A percentile compares a stretch with the other conserved stretches of the same genome.
These are phyloP conservation scores for Microcaecilia unicolor DNA, from an alignment of 2,797 vertebrate species.

Conservation along the genomic window DNA sequence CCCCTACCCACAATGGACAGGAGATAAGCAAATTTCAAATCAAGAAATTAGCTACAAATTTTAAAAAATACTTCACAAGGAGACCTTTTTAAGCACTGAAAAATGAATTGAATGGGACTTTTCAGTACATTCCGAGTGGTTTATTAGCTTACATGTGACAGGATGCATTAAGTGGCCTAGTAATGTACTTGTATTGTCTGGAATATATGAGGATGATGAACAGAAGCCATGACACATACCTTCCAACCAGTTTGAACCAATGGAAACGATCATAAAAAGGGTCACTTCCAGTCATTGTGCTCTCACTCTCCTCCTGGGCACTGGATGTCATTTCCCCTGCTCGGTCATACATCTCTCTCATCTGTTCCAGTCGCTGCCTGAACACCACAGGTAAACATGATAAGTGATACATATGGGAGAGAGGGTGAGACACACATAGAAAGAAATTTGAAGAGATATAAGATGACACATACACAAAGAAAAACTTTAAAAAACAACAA, in stretches of 20 bases:
- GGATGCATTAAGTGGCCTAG: neutral
- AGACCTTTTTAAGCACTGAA: no score
- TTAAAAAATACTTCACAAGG: no score
- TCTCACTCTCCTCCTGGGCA: conserved; percentile 72
- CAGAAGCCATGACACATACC: conserved; percentile 57
- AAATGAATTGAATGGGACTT: no score
- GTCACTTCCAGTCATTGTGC: conserved; percentile 79
- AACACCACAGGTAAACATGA: neutral
- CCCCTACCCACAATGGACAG: no score
- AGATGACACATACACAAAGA: no score
- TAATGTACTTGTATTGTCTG: neutral
- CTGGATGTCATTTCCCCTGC: conserved; percentile 86
- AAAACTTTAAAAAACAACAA: no score
- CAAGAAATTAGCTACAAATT: no score
- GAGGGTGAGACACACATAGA: no score
- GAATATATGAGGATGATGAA: rapidly evolving
- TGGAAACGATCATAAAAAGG: conserved; percentile 97
- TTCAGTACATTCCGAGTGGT: rapidly evolving
- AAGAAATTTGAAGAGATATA: neutral
- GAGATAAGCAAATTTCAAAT: no score
- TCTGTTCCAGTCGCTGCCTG: conserved; percentile 89
- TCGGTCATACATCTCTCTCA: conserved; percentile 96
- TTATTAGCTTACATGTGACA: no score
- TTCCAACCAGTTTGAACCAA: conserved; percentile 96
- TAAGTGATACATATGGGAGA: rapidly evolving